Evolutionary conservation across 2,888 invertebrate species (phyloP).

Genomic region (Congeria kusceri): DNA sequence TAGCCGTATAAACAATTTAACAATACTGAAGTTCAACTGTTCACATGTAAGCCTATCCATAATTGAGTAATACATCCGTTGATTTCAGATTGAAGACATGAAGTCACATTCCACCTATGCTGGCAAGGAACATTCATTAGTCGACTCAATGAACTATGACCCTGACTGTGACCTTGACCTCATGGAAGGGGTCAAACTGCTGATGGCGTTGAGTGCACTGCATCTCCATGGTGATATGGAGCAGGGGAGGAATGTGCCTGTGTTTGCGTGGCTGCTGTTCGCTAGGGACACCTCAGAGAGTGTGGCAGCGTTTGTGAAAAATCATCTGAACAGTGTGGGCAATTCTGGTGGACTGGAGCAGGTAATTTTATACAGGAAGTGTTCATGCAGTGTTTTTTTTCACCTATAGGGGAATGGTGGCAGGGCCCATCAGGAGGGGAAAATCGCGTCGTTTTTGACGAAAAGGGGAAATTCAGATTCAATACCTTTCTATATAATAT

Average conservation of each 20-base stretch:
- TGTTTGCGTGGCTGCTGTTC: constrained; percentile 86
- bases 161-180: constrained; percentile 81
- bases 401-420: too few relatives aligned
- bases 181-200: constrained; percentile 85
- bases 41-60: too few relatives aligned
- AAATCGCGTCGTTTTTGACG: too few relatives aligned
- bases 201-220: constrained; percentile 85
- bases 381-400: too few relatives aligned
- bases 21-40: too few relatives aligned
- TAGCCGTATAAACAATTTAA: too few relatives aligned
- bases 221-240: constrained; percentile 80
- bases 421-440: too few relatives aligned
- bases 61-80: too few relatives aligned
- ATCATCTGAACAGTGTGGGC: constrained; percentile 85
- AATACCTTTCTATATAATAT: too few relatives aligned
- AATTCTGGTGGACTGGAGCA: constrained; percentile 85
- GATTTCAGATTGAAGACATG: constrained; percentile 74
- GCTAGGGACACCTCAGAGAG: constrained; percentile 84
- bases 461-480: too few relatives aligned
- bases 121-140: constrained; percentile 69
- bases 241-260: constrained; percentile 82
- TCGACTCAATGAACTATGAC: constrained; percentile 79
- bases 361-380: constrained; percentile 82
- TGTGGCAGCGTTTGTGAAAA: constrained; percentile 83
- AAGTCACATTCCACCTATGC: constrained; percentile 63